Evolutionary conservation across 2,888 invertebrate species (phyloP), one percentile per base, ranked within the genome.

Genomic region (Plemyria rubiginata): DNA sequence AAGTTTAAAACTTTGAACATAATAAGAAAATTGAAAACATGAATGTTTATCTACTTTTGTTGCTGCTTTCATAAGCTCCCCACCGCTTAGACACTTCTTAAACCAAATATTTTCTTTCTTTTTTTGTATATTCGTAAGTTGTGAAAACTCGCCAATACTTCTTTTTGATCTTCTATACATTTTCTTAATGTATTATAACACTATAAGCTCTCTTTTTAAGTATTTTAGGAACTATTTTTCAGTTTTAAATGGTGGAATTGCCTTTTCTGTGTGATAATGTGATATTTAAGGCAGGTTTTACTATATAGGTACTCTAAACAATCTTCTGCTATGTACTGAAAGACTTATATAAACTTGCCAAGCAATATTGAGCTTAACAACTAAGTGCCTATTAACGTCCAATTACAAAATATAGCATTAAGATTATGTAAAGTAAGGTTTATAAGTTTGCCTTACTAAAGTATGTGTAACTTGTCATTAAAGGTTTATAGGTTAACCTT

Each of bases 271-370:
- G 59, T 63, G 63, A 59, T 59, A 59, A 40, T 55, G 63, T 63
- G 48, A 59, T 63, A 63, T 46, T 57, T 45, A 41, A 52, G 59
- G 59, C 59, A 63, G 59, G 22, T 54, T 52, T 28, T 55, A 22
- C 22, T 58, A 11, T 45, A 29, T 48, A 2, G 16, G 46, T 13
- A 49, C 29, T 52, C n/a, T 11, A 38, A 38, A 38, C 32, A 29
- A 50, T 32, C 22, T 40, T 22, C 36, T 48, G 29, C 16, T 36
- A 41, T 56, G 32, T 53, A 49, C 50, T 54, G n/a, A 74, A 73
- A 82, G 80, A 79, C 80, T 80, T 76, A 73, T 45, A 66, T 67
- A 63, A 73, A 83, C 82, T 83, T 83, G 82, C 83, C 82, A 80
- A 82, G 82, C 78, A 80, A 78, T 73, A 73, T 69, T 73, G 71